Percentiles rank a stretch among this genome's conserved stretches.
phyloP scores from a whole-genome alignment of 1,140 invertebrate genomes.

The Lamellibrachia luymesi region DNA sequence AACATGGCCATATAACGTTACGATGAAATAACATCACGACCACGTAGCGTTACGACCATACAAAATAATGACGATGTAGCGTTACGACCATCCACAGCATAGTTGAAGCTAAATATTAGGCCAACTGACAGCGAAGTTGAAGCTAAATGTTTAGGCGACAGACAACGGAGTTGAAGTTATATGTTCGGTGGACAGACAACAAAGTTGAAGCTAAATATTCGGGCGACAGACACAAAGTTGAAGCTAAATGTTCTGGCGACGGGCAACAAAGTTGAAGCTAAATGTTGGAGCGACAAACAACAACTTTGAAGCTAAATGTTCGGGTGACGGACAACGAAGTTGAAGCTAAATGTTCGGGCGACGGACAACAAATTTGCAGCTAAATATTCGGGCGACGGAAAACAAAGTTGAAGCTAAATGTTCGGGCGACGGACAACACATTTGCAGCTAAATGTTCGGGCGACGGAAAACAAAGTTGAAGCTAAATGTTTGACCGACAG shows the following conservation, averaged over 20 bases:
- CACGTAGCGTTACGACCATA: no score
- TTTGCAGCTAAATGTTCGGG: background rate
- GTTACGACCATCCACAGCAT: no score
- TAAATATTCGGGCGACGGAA: no score
- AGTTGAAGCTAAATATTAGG: no score
- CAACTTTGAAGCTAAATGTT: background rate
- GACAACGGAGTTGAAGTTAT: background rate
- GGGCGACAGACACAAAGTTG: no score
- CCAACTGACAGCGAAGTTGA: background rate
- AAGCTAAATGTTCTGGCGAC: no score
- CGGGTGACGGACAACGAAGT: background rate
- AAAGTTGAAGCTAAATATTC: background rate
- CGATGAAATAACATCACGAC: no score
- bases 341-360: no score
- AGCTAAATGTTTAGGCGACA: background rate
- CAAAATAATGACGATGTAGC: no score
- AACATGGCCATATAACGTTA: no score
- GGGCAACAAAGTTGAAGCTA: background rate
- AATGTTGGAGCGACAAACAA: background rate
- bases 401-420: background rate
- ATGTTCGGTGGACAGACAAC: background rate
- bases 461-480: background rate
- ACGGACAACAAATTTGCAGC: no score
- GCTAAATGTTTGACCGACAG: no score
- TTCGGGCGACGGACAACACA: background rate